Percentiles rank a stretch among this genome's conserved stretches.
Conservation (phyloP, 2,797 vertebrate species). For the Anguilla megastoma region DNA sequence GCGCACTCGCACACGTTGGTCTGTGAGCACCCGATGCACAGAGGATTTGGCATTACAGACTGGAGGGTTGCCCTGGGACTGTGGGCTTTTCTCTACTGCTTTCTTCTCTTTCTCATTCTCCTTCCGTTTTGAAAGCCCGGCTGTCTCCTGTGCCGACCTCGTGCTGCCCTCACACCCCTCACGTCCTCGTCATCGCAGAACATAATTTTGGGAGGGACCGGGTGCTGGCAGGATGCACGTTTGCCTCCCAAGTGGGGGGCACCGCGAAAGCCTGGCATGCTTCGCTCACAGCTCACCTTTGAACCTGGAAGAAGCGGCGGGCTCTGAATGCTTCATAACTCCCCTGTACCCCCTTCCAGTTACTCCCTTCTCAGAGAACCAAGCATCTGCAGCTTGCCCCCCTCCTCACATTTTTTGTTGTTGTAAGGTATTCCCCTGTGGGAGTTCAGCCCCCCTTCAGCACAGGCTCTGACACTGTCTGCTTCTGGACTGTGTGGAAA, state of each 20-base stretch:
- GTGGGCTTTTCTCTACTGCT: background rate
- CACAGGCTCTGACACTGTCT: conserved; percentile 53
- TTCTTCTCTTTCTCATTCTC: background rate
- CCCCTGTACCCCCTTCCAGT: background rate
- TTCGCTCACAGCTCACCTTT: background rate
- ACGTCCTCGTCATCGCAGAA: background rate
- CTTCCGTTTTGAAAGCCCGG: background rate
- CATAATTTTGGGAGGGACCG: background rate
- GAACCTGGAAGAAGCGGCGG: background rate
- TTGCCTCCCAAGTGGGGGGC: background rate
- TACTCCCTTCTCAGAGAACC: conserved; percentile 37
- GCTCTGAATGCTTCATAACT: background rate
- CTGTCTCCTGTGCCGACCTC: background rate
- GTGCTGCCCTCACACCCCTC: background rate
- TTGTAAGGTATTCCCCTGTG: conserved; percentile 40
- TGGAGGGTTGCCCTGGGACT: background rate
- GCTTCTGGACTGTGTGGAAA: conserved; percentile 44
- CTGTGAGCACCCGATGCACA: background rate
- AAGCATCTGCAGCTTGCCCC: conserved; percentile 19
- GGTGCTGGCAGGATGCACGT: background rate
- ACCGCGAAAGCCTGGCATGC: background rate
- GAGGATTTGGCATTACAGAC: background rate
- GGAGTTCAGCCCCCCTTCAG: conserved; percentile 49
- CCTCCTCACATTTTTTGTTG: conserved; percentile 36
- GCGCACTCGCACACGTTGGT: background rate